Evolutionary conservation across 2,888 invertebrate species (phyloP).

Genomic region (Tethea ocularis): DNA sequence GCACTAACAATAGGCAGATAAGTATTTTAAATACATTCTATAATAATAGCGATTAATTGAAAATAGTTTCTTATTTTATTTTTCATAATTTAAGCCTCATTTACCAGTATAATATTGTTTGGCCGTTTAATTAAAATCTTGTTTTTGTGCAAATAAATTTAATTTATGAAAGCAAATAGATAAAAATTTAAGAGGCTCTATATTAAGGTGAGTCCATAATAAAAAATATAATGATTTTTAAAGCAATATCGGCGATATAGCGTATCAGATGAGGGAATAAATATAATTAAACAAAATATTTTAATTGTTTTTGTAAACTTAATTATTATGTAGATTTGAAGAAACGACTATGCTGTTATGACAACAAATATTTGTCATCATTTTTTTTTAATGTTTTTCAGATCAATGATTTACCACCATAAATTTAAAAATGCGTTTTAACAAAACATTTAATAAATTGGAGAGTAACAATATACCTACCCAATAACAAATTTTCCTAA

Average conservation of each 20-base stretch:
- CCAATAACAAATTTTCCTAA: background rate
- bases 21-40: too few species aligned
- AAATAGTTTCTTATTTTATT: too few species aligned
- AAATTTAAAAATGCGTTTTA: too few species aligned
- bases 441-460: too few species aligned
- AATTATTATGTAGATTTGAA: too few species aligned
- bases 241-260: slow-evolving; percentile 13
- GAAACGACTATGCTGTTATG: too few species aligned
- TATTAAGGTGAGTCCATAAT: slow-evolving; percentile 19
- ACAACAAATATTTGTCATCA: too few species aligned
- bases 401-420: too few species aligned
- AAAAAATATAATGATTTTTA: slow-evolving; percentile 22
- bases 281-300: background rate
- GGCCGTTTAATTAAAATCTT: slow-evolving; percentile 15
- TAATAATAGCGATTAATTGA: too few species aligned
- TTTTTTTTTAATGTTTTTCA: too few species aligned
- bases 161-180: slow-evolving; percentile 19
- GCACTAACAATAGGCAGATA: too few species aligned
- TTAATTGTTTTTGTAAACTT: background rate
- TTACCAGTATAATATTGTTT: slow-evolving; percentile 9
- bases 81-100: background rate
- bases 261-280: background rate
- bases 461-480: too few species aligned
- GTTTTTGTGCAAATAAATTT: slow-evolving; percentile 14
- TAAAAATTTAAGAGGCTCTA: slow-evolving; percentile 24